Evolutionary conservation across 2,888 invertebrate genomes (phyloP), one percentile per base, ranked within the genome.

Genomic region (Hemicrepidius hirtus): DNA sequence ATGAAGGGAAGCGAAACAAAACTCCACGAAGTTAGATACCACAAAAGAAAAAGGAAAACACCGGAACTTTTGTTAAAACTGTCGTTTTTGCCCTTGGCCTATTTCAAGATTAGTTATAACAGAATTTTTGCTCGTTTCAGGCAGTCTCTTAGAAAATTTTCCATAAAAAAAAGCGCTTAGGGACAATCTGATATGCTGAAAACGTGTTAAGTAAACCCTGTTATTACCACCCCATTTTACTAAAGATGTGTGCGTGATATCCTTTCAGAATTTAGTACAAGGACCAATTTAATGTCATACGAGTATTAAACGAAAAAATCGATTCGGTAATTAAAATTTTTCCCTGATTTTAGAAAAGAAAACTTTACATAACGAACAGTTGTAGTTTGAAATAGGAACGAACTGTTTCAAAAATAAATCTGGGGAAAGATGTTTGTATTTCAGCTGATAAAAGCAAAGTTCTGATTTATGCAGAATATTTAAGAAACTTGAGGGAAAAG

Each of bases 41-140:
- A 60, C 41, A 62, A 53, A 65, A 3, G 50, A 18, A 64, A 62
- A 63, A 65, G 50, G 50, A 65, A 50, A 50, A 65, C 64, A 65
- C 53, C 35, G 53, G 53, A 32, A 53, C 53, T 53, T 53, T 53
- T 53, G 13, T 13, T 5, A 9, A 21, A 13, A 16, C 21, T 6
- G 12, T 10, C 49, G 21, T 13, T 53, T 53, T 53, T 13, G 53
- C 53, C 53, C 53, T 53, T 53, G 53, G 53, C 53, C 53, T 53
- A 53, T 53, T 53, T 53, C 13, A 10, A 53, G 53, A 53, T 53
- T 53, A 57, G 40, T 37, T 57, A 55, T 37, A 57, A 35, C 6
- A 37, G 57, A 57, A 37, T 59, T 35, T 21, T 37, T 16, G 18
- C 21, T 59, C 57, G 35, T 53, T 53, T 32, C 49, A 49, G 13